These are phyloP conservation scores for Drosophila grimshawi DNA, from an alignment of 1,140 invertebrate species.

Conservation along the genomic window DNA sequence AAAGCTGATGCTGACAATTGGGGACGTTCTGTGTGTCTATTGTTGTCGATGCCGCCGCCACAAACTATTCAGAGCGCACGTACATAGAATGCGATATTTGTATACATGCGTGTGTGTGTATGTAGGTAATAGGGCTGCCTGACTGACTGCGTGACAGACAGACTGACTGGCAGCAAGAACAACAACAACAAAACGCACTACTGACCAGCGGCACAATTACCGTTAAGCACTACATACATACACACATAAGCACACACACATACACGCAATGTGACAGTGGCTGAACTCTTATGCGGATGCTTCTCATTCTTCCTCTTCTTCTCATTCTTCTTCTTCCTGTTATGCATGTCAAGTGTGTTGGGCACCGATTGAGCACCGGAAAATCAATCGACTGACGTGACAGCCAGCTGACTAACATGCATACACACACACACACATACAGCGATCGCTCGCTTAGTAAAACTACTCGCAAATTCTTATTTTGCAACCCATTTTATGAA, in stretches of 20 bases:
- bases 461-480: neutral
- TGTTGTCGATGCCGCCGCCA: constrained; percentile 46
- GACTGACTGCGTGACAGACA: constrained; percentile 47
- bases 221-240: constrained; percentile 57
- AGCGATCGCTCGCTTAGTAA: neutral
- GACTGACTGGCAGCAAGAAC: constrained; percentile 39
- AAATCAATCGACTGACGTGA: constrained; percentile 77
- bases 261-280: constrained; percentile 59
- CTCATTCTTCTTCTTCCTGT: constrained; percentile 31
- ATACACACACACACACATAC: neutral
- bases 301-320: constrained; percentile 2
- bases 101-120: constrained; percentile 26
- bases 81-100: constrained; percentile 22
- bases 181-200: constrained; percentile 37
- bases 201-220: constrained; percentile 75
- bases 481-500: too few species aligned
- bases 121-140: constrained; percentile 67
- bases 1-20: constrained; percentile 53
- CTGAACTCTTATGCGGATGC: constrained; percentile 11
- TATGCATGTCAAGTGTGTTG: constrained; percentile 76
- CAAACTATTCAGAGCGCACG: constrained; percentile 61
- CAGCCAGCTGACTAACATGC: constrained; percentile 51
- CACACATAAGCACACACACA: constrained; percentile 24
- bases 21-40: constrained; percentile 38
- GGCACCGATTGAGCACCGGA: constrained; percentile 74